Evolutionary conservation across 2,888 invertebrate genomes (phyloP), one percentile per base, ranked within the genome.

Genomic region (Sycophila texana): DNA sequence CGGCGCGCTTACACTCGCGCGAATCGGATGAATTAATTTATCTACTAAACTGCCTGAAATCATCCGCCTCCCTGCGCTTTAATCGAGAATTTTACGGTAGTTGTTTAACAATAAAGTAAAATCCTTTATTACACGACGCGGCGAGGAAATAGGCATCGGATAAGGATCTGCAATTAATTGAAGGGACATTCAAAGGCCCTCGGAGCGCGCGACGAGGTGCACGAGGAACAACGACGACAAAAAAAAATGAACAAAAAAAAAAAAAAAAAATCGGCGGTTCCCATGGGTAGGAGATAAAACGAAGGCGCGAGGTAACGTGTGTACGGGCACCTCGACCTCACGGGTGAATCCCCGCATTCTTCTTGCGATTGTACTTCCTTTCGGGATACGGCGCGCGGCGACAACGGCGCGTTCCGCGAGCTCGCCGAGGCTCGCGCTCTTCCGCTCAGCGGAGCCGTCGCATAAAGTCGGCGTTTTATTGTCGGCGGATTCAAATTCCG

Each of bases 401-500:
- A 51, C 61, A 49, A n/a, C 75, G 22, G 20, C 39, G 39, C 30
- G 60, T 66, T 47, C 55, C 30, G 39, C 53, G 57, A 12, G 68
- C 65, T 30, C 77, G 22, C 47, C 26, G 26, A 26, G 26, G 14
- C 49, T 14, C 77, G 14, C 76, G 58, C 79, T 74, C 67, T 65
- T 68, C 76, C 78, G 55, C 58, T n/a, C 47, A 82, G 82, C 83
- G 82, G 81, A 82, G 81, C 82, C 87, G 89, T 89, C 89, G 88
- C 89, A 89, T 89, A 90, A 89, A 90, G 87, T 87, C 84, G 83
- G 86, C 86, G 88, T 89, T 90, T 90, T 90, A 90, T 90, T 90
- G 86, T 89, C 85, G 85, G 87, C 85, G 88, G 89, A 90, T 90
- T 90, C 88, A 88, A 90, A 90, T 90, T 90, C 90, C 88, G 86